phyloP scores from a whole-genome alignment of 2,797 vertebrate genomes.

The Sylvia borin region DNA sequence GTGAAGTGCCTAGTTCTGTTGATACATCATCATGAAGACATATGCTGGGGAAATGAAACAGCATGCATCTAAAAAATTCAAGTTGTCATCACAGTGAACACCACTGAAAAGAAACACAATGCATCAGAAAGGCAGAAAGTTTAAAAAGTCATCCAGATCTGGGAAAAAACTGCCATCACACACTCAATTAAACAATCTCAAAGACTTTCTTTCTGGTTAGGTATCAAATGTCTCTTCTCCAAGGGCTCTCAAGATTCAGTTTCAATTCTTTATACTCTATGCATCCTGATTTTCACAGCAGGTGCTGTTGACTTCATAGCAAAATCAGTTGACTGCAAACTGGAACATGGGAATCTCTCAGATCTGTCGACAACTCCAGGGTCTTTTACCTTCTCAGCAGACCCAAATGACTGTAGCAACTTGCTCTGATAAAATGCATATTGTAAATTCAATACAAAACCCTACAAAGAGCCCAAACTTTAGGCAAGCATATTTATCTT shows the following conservation, averaged over 20 bases:
- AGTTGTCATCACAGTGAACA: not conserved
- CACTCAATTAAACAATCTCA: not conserved
- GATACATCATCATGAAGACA: not conserved
- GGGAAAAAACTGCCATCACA: not conserved
- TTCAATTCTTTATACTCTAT: not conserved
- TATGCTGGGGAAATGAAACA: not conserved
- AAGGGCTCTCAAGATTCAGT: not conserved
- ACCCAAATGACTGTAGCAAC: not conserved
- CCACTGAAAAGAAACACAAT: not conserved
- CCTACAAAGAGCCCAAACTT: not conserved
- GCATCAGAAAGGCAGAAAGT: not conserved
- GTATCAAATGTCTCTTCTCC: not conserved
- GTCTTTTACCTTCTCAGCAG: not conserved
- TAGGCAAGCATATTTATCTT: not conserved
- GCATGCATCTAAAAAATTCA: not conserved
- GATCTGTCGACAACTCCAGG: not conserved
- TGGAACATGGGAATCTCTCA: not conserved
- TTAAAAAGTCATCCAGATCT: not conserved
- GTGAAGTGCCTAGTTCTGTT: not conserved
- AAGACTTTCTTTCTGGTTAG: not conserved
- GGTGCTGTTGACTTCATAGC: not conserved
- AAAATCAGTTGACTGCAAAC: not conserved
- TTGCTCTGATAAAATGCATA: not conserved
- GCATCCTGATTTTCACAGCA: not conserved
- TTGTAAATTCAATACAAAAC: not conserved